Percentiles rank a stretch among this genome's conserved stretches.
Evolutionary conservation across 2,797 vertebrate genomes (phyloP).

Genomic region (Crax fasciolata): DNA sequence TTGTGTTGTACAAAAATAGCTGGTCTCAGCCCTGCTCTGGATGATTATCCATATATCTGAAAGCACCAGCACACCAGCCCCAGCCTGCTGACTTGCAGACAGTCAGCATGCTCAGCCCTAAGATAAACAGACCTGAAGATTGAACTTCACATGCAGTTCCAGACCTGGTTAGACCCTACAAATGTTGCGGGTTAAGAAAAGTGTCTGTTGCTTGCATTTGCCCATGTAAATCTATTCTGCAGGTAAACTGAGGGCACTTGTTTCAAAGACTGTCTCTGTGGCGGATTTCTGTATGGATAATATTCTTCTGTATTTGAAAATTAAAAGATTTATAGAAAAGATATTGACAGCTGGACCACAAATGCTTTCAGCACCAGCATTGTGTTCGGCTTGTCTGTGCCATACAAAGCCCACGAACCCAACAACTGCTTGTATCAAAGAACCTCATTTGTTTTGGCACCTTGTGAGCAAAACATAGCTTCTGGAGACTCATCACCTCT

Average conservation of each 20-base stretch:
- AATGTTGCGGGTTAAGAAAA: not conserved
- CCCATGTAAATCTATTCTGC: not conserved
- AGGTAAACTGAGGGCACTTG: not conserved
- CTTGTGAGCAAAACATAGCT: not conserved
- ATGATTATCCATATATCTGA: not conserved
- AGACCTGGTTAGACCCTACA: not conserved
- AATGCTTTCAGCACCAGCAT: not conserved
- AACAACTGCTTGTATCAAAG: slow-evolving; percentile 23
- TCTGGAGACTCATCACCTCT: slow-evolving; percentile 45
- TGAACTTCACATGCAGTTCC: not conserved
- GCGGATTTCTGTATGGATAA: not conserved
- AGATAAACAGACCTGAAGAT: slow-evolving; percentile 7
- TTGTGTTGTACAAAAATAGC: slow-evolving; percentile 11
- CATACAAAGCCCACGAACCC: not conserved
- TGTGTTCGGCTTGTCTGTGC: not conserved
- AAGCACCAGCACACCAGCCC: not conserved
- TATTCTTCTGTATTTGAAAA: slow-evolving; percentile 18
- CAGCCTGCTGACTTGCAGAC: not conserved
- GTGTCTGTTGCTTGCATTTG: not conserved
- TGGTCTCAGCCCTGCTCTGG: slow-evolving; percentile 10
- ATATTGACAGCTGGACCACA: not conserved
- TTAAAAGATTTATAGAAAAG: not conserved
- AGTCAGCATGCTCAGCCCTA: not conserved
- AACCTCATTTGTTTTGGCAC: slow-evolving; percentile 23
- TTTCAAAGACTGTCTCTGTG: not conserved